A percentile compares a stretch with the other conserved stretches of the same genome.
Conservation (phyloP, 2,888 invertebrate species). For the Luperina testacea region DNA sequence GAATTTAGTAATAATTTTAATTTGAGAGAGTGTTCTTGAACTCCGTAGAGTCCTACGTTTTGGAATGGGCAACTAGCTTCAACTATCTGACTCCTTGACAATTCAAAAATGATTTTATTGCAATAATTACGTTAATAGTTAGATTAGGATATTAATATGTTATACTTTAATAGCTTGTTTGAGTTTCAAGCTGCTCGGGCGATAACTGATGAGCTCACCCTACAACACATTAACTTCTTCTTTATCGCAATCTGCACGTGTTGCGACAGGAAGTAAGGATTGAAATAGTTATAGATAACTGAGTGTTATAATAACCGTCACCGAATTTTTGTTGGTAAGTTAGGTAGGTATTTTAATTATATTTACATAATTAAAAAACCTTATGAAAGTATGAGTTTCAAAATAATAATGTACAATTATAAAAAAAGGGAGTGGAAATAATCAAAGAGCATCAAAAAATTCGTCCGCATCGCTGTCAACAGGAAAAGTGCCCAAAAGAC, state of each 20-base stretch:
- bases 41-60: neutral
- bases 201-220: conserved; percentile 36
- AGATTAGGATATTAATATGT: too few relatives aligned
- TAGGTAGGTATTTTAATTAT: neutral
- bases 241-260: conserved; percentile 63
- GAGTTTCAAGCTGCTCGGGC: neutral
- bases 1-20: neutral
- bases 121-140: too few relatives aligned
- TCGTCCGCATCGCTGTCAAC: too few relatives aligned
- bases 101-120: neutral
- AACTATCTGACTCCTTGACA: neutral
- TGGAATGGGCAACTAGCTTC: neutral
- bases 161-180: too few relatives aligned
- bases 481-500: too few relatives aligned
- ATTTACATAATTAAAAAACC: too few relatives aligned
- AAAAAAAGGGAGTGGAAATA: too few relatives aligned
- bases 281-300: conserved; percentile 43
- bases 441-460: too few relatives aligned
- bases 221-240: conserved; percentile 15
- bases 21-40: neutral
- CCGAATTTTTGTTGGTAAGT: neutral
- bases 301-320: neutral
- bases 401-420: too few relatives aligned
- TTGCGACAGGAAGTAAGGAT: conserved; percentile 49
- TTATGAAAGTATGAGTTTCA: too few relatives aligned